Evolutionary conservation across 2,113 vertebrate genomes (phyloP).

Genomic region (Centropus unirufus): DNA sequence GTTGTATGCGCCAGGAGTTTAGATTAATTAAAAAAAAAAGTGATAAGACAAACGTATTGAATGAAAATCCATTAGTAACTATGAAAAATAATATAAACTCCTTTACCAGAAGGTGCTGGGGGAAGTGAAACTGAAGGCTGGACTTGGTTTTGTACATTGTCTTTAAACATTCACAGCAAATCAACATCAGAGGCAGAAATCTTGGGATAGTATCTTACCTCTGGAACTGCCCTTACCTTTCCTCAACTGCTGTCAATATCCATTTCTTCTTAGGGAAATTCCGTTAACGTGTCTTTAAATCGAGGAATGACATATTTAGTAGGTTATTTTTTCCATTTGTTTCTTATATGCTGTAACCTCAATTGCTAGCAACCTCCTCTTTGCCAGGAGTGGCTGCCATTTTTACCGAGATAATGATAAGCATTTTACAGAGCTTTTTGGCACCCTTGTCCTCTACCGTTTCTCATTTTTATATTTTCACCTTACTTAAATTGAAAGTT

Average conservation of each 20-base stretch:
- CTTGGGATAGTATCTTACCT: background rate
- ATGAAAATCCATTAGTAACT: background rate
- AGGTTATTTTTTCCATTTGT: background rate
- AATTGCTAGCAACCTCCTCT: background rate
- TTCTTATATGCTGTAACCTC: background rate
- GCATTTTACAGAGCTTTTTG: background rate
- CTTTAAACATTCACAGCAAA: background rate
- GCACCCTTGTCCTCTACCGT: background rate
- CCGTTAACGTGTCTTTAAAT: background rate
- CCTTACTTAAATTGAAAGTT: background rate
- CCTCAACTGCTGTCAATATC: background rate
- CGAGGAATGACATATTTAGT: background rate
- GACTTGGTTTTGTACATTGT: background rate
- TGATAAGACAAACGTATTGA: background rate
- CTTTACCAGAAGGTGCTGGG: background rate
- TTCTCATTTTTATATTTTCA: background rate
- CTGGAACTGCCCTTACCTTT: background rate
- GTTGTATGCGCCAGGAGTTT: background rate
- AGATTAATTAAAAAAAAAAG: background rate
- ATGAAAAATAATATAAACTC: conserved; percentile 17
- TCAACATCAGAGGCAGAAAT: background rate
- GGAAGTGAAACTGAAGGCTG: conserved; percentile 6
- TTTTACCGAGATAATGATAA: background rate
- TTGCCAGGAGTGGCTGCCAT: background rate
- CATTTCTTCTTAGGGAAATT: background rate